A percentile compares a stretch with the other conserved stretches of the same genome.
These are phyloP conservation scores for Holothuria leucospilota DNA, from an alignment of 53 echinoderm and acorn worm species.

Conservation along the genomic window DNA sequence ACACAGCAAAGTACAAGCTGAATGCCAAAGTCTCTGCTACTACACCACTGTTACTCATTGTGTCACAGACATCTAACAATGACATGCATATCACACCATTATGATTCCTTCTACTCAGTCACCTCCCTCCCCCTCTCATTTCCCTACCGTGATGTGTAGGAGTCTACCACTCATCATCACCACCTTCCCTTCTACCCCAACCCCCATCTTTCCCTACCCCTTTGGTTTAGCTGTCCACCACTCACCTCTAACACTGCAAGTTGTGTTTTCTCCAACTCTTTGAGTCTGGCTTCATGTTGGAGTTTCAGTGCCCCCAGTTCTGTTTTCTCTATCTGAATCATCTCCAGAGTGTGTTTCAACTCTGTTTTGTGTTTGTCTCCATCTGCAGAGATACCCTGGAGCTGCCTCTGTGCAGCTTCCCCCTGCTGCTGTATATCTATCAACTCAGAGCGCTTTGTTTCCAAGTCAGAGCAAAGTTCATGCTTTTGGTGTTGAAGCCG, in stretches of 20 bases:
- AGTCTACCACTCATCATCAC: background rate
- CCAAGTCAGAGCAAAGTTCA: conserved; percentile 49
- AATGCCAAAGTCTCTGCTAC: too few relatives aligned
- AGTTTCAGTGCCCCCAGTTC: conserved; percentile 88
- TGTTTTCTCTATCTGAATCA: conserved; percentile 96
- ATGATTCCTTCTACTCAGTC: too few relatives aligned
- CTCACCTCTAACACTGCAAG: conserved; percentile 82
- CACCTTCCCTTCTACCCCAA: background rate
- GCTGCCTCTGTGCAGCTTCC: conserved; percentile 12
- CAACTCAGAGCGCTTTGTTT: conserved; percentile 61
- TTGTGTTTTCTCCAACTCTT: conserved; percentile 88
- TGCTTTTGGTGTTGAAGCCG: conserved; percentile 68
- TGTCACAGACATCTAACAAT: too few relatives aligned
- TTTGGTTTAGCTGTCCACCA: background rate
- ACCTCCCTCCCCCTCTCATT: too few relatives aligned
- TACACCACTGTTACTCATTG: too few relatives aligned
- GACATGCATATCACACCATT: too few relatives aligned
- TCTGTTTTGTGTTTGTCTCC: conserved; percentile 86
- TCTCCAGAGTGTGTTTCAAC: conserved; percentile 93
- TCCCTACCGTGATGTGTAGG: background rate
- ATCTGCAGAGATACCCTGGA: conserved; percentile 44
- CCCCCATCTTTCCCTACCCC: too few relatives aligned
- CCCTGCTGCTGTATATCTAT: conserved; percentile 12
- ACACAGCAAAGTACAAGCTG: too few relatives aligned
- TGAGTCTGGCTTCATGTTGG: conserved; percentile 86